phyloP scores from a whole-genome alignment of 1,140 invertebrate species.

The Caenorhabditis tropicalis region DNA sequence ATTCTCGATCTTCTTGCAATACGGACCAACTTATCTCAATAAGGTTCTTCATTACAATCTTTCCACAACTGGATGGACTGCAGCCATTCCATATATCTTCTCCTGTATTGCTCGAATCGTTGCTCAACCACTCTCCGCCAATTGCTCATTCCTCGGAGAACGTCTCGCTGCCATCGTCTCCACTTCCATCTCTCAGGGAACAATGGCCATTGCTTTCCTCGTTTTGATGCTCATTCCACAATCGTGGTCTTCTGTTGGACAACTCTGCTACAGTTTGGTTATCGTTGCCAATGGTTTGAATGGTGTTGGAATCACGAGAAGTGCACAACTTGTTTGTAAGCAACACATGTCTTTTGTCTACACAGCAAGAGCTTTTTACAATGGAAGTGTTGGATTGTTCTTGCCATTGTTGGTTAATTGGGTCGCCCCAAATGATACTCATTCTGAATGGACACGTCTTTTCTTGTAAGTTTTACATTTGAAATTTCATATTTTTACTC shows the following conservation, averaged over 20 bases:
- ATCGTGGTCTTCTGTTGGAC: constrained; percentile 48
- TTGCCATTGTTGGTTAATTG: neutral
- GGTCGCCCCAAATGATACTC: constrained; percentile 11
- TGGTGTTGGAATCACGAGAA: constrained; percentile 56
- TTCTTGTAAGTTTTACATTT: neutral
- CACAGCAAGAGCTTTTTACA: constrained; percentile 20
- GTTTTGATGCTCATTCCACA: constrained; percentile 61
- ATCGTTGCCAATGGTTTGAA: constrained; percentile 63
- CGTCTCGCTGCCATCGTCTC: constrained; percentile 55
- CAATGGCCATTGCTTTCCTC: constrained; percentile 64
- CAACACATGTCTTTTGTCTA: constrained; percentile 32
- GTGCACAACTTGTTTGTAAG: constrained; percentile 59
- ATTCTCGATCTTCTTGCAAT: constrained; percentile 66
- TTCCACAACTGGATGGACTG: constrained; percentile 61
- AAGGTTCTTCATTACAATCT: constrained; percentile 65
- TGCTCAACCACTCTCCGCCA: constrained; percentile 61
- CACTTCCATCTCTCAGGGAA: constrained; percentile 61
- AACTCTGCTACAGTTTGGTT: constrained; percentile 59
- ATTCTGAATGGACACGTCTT: neutral
- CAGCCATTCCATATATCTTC: constrained; percentile 59
- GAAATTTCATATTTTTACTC: neutral
- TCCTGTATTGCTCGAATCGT: constrained; percentile 59
- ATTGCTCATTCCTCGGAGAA: constrained; percentile 49
- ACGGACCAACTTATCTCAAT: constrained; percentile 67
- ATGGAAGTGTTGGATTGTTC: constrained; percentile 38